Evolutionary conservation across 2,888 invertebrate genomes (phyloP).

Genomic region (Piscicola geometra): DNA sequence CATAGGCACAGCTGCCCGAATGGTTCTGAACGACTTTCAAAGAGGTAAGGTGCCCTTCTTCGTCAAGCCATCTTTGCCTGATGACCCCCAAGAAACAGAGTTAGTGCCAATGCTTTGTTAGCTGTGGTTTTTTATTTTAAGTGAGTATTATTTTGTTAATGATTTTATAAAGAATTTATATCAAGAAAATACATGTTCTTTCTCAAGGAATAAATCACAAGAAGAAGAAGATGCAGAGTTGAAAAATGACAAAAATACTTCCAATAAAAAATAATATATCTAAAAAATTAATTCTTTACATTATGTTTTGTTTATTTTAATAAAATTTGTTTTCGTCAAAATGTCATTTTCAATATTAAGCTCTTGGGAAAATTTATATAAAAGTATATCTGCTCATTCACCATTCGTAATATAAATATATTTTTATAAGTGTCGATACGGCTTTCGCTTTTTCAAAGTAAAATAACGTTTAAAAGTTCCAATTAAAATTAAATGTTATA

Average conservation of each 20-base stretch:
- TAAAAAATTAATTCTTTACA: neutral
- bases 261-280: no score
- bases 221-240: no score
- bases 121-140: no score
- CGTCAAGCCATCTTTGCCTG: constrained; percentile 68
- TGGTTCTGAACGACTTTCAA: constrained; percentile 98
- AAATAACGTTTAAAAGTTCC: no score
- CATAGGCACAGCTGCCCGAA: constrained; percentile 76
- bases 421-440: no score
- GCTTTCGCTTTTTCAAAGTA: no score
- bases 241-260: no score
- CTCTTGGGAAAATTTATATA: neutral
- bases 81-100: constrained; percentile 14
- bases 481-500: constrained; percentile 5
- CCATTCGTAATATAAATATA: neutral
- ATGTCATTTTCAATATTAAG: neutral
- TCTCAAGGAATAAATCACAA: no score
- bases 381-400: constrained; percentile 14
- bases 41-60: constrained; percentile 93
- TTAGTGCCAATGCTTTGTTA: no score
- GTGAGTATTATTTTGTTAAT: no score
- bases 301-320: neutral
- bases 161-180: no score
- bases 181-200: no score
- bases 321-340: neutral